Base-by-base conservation (phyloP, 92 coral and sea anemone genomes). In the Porites rus region DNA sequence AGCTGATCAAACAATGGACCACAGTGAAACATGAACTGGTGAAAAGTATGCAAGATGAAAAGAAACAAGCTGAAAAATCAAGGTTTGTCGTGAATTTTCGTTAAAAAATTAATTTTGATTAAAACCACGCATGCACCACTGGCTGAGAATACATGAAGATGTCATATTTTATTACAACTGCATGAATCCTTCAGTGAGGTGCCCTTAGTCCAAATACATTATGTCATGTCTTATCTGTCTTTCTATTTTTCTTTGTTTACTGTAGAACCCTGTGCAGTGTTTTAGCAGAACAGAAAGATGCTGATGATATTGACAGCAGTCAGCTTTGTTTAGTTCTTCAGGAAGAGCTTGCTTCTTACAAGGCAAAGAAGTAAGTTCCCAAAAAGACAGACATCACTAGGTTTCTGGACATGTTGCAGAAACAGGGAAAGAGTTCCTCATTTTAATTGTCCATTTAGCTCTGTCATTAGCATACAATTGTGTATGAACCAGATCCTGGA, bases 291-390 rank as follows among this genome's bases (percentile, higher is more conserved):
- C 87, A 67, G 31, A 89, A 89, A 69, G 82, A 78, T 14, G 70
- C 74, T n/a, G 25, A 72, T n/a, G 72, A 86, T 56, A 54, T 92
- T 38, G 87, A 53, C 51, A 60, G 76, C 21, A 46, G 59, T 58
- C 92, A 88, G 80, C 60, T 91, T 67, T 87, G 71, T 31, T 86
- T 79, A 59, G 89, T 94, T 62, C 93, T 94, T 4, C 90, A 94
- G 51, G 93, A 94, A 51, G 96, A 93, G 64, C 90, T 94, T 19
- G 81, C 76, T 51, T 77, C 92, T 72, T 92, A 93, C 86, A 88
- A 88, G 69, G 59, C 59, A 43, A 84, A 85, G 50, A 93, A 88
- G 92, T 74, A 46, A 14, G 81, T 19, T 43, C 63, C 1, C 46
- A 16, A 63, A 53, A 53, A 17, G 22, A 74, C 51, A 6, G 14